These are phyloP conservation scores for Xiphorhynchus erythropygius DNA, from an alignment of 2,797 vertebrate species.

Conservation along the genomic window DNA sequence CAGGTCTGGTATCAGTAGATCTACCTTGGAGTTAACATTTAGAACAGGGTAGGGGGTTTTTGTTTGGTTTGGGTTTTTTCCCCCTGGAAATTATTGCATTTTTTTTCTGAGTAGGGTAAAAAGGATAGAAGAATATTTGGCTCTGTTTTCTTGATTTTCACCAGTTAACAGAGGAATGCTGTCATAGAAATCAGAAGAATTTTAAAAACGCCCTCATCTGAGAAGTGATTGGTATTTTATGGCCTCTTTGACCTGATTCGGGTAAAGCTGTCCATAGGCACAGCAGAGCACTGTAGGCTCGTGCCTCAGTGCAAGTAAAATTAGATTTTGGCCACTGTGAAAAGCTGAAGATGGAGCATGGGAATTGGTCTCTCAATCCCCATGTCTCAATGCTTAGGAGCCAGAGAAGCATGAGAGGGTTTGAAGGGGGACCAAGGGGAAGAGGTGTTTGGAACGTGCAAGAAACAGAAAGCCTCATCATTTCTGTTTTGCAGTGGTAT, in stretches of 20 bases:
- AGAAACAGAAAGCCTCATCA: not conserved
- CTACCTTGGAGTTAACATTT: not conserved
- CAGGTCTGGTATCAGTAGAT: not conserved
- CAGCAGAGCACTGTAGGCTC: not conserved
- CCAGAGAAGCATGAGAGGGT: not conserved
- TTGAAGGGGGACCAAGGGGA: not conserved
- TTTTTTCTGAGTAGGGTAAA: not conserved
- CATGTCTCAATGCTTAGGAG: not conserved
- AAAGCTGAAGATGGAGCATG: not conserved
- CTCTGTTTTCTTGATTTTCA: not conserved
- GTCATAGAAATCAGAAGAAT: not conserved
- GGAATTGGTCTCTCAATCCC: not conserved
- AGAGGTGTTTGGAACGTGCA: not conserved
- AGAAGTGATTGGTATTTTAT: not conserved
- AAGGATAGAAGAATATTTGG: not conserved
- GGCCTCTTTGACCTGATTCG: rapidly evolving
- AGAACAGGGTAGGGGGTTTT: not conserved
- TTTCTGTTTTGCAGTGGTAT: not conserved
- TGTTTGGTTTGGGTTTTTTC: rapidly evolving
- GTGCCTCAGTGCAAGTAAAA: not conserved
- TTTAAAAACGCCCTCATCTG: not conserved
- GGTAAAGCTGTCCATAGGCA: not conserved
- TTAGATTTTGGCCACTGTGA: not conserved
- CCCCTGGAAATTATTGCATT: not conserved
- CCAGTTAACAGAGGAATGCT: not conserved